Conservation (phyloP, 2,113 vertebrate species). For the Balaenoptera acutorostrata region DNA sequence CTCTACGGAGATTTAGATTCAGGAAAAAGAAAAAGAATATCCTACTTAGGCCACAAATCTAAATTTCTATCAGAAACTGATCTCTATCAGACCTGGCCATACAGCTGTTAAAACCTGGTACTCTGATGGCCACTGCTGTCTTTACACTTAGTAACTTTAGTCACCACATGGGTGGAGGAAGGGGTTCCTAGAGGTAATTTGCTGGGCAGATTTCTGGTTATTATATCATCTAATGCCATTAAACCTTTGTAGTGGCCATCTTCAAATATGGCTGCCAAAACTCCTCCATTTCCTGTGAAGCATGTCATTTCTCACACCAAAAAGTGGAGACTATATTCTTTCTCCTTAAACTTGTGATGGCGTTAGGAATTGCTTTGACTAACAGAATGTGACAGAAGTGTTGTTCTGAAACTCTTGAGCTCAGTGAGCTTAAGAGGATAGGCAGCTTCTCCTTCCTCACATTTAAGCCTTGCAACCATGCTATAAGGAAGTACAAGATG, state of each 20-base stretch:
- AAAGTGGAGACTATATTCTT: background rate
- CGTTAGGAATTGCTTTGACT: background rate
- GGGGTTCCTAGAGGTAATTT: background rate
- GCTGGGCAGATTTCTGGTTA: background rate
- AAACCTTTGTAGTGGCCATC: background rate
- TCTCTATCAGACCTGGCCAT: background rate
- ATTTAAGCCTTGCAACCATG: background rate
- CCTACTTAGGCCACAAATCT: background rate
- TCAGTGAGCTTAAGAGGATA: background rate
- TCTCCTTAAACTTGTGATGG: background rate
- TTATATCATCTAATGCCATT: background rate
- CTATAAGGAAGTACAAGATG: background rate
- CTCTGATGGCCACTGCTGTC: background rate
- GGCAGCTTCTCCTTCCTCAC: background rate
- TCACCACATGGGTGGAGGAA: background rate
- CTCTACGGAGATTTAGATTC: background rate
- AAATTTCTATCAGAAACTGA: background rate
- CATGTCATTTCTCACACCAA: background rate
- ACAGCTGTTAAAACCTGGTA: background rate
- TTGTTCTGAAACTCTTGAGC: background rate
- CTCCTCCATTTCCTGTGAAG: background rate
- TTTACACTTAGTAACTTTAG: background rate
- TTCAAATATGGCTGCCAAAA: background rate
- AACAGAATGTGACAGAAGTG: background rate
- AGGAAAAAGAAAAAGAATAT: background rate